Evolutionary conservation across 2,113 vertebrate species (phyloP).

Genomic region (Rhynchopsitta pachyrhyncha): DNA sequence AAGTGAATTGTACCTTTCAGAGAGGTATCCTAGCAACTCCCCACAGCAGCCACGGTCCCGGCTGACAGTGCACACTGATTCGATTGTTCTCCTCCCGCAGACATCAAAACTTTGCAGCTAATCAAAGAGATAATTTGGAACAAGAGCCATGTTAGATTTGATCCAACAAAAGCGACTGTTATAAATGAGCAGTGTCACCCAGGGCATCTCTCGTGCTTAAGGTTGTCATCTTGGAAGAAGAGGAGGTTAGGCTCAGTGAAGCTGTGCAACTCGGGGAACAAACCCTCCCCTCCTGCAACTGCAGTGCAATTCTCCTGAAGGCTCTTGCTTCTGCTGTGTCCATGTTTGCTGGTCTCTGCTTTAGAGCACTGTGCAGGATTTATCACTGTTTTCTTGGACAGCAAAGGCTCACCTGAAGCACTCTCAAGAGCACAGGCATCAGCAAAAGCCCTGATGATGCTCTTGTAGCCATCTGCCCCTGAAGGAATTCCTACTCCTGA

Average conservation of each 20-base stretch:
- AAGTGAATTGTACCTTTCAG: slow-evolving; percentile 69
- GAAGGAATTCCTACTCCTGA: neutral
- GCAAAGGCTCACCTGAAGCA: neutral
- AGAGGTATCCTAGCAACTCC: slow-evolving; percentile 76
- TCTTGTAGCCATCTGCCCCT: neutral
- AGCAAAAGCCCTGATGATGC: neutral
- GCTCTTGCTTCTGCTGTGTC: rapidly evolving
- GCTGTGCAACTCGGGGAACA: neutral
- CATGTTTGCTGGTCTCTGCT: neutral
- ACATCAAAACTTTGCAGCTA: slow-evolving; percentile 70
- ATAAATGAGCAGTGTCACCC: slow-evolving; percentile 18
- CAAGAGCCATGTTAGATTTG: slow-evolving; percentile 46
- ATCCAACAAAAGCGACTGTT: slow-evolving; percentile 48
- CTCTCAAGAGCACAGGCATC: neutral
- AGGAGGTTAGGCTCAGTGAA: neutral
- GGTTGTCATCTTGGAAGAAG: neutral
- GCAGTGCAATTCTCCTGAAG: neutral
- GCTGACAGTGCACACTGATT: slow-evolving; percentile 51
- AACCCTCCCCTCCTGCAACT: neutral
- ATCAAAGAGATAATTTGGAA: slow-evolving; percentile 67
- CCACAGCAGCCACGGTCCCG: slow-evolving; percentile 60
- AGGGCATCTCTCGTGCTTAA: neutral
- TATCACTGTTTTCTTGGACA: neutral
- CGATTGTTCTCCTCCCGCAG: slow-evolving; percentile 68
- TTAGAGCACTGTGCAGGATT: neutral